Evolutionary conservation across 2,797 vertebrate species (phyloP).

Genomic region (Borostomias antarcticus): DNA sequence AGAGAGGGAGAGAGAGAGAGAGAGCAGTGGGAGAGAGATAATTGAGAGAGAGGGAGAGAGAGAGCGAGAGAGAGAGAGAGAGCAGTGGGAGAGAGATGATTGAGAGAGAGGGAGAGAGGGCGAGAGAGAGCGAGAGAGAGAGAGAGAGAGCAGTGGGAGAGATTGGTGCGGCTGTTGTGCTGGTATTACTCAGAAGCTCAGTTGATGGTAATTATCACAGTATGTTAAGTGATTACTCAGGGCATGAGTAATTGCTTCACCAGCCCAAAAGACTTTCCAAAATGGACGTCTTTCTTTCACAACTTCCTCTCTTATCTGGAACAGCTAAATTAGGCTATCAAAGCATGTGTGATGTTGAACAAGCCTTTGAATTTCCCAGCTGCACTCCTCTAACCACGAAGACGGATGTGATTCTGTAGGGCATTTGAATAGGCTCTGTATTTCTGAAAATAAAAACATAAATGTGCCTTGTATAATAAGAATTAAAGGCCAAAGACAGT

Average conservation of each 20-base stretch:
- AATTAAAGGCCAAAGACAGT: background rate
- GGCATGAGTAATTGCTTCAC: constrained; percentile 61
- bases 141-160: background rate
- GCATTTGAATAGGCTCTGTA: constrained; percentile 12
- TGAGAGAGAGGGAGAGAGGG: constrained; percentile 27
- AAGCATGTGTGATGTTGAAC: constrained; percentile 35
- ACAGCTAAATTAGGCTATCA: constrained; percentile 35
- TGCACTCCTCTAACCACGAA: constrained; percentile 39
- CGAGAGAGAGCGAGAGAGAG: constrained; percentile 7
- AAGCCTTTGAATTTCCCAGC: constrained; percentile 44
- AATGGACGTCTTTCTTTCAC: constrained; percentile 47
- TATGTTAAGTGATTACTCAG: constrained; percentile 63
- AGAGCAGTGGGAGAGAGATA: background rate
- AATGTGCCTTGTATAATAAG: background rate
- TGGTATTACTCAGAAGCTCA: constrained; percentile 47
- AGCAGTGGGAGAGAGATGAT: background rate
- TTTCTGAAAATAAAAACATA: background rate
- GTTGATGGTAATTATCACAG: constrained; percentile 64
- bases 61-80: background rate
- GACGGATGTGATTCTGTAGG: constrained; percentile 33
- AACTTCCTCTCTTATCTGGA: constrained; percentile 34
- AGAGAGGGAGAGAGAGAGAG: background rate
- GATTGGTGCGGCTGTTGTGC: constrained; percentile 11
- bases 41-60: constrained; percentile 28
- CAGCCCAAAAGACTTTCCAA: constrained; percentile 53